These are phyloP conservation scores for Tursiops truncatus DNA, from an alignment of 2,113 vertebrate genomes.

Conservation along the genomic window DNA sequence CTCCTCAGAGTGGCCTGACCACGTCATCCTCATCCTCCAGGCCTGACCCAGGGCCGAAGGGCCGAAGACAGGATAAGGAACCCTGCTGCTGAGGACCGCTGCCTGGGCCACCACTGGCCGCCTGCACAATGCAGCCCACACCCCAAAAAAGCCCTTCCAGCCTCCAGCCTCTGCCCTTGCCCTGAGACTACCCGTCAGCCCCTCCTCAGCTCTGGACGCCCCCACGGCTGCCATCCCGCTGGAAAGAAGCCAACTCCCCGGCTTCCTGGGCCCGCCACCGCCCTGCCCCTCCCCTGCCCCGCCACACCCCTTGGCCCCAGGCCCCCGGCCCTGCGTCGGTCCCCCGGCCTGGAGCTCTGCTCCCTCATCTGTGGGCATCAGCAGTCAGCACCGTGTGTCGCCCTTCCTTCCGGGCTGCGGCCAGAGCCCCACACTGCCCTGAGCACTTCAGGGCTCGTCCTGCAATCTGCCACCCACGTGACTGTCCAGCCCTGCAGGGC, in stretches of 20 bases:
- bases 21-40: background rate
- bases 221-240: background rate
- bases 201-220: background rate
- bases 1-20: background rate
- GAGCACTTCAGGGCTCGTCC: background rate
- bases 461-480: accelerated
- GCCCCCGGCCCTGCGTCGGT: accelerated
- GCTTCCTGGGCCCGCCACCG: background rate
- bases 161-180: background rate
- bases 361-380: accelerated
- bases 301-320: background rate
- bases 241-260: background rate
- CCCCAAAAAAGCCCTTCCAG: too few relatives aligned
- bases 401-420: accelerated
- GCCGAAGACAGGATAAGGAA: accelerated
- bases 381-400: accelerated
- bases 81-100: background rate
- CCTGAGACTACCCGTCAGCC: too few relatives aligned
- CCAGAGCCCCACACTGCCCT: background rate
- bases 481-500: background rate
- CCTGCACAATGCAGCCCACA: too few relatives aligned
- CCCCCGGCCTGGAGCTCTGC: accelerated
- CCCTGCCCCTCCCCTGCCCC: background rate
- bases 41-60: background rate
- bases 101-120: accelerated